Percentiles rank a stretch among this genome's conserved stretches.
Conservation (phyloP, 2,888 invertebrate genomes). For the Eurois occulta region DNA sequence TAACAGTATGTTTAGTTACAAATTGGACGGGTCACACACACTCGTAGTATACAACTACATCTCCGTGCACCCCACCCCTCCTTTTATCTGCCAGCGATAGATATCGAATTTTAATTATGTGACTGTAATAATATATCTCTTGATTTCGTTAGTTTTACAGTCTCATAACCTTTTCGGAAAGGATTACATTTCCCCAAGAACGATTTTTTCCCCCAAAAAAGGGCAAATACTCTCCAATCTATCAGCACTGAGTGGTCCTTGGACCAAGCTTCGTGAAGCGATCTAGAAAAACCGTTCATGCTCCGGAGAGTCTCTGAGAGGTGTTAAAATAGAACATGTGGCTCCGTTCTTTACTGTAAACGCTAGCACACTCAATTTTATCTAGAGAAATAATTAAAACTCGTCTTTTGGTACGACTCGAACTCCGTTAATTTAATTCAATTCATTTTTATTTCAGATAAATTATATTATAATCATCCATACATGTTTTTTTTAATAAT, state of each 20-base stretch:
- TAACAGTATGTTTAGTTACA: neutral
- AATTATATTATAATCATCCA: too few relatives aligned
- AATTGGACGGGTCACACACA: neutral
- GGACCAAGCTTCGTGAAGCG: slow-evolving; percentile 24
- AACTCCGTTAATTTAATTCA: too few relatives aligned
- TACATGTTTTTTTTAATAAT: too few relatives aligned
- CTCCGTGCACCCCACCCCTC: neutral
- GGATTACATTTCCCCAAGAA: neutral
- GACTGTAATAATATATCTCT: neutral
- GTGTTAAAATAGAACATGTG: slow-evolving; percentile 31
- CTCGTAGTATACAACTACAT: neutral
- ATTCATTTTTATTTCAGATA: too few relatives aligned
- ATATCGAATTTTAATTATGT: neutral
- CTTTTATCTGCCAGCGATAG: neutral
- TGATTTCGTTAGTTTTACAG: neutral
- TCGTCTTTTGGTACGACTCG: neutral
- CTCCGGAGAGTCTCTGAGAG: slow-evolving; percentile 12
- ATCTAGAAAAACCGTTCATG: slow-evolving; percentile 47
- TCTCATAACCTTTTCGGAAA: neutral
- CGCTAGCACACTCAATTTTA: neutral
- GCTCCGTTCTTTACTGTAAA: neutral
- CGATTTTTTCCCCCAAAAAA: neutral
- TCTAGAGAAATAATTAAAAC: neutral
- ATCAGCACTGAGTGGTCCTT: slow-evolving; percentile 7
- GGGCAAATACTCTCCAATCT: neutral